Evolutionary conservation across 2,797 vertebrate genomes (phyloP), one percentile per base, ranked within the genome.

Genomic region (Aldrovandia affinis): DNA sequence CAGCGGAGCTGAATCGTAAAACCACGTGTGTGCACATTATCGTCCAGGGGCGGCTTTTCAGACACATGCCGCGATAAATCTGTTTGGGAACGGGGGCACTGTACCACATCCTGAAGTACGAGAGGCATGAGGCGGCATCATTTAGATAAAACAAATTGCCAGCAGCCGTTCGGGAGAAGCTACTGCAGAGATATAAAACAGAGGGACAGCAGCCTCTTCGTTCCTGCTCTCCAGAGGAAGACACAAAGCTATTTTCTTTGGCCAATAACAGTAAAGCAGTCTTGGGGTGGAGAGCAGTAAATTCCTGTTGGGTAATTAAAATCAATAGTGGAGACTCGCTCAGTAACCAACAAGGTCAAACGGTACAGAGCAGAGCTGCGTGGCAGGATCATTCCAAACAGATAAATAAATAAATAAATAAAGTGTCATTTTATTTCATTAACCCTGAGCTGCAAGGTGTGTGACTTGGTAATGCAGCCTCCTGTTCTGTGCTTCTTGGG

Each of bases 271-370:
- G 94, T 95, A 93, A 95, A 93, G 89, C 95, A 96, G 95, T 93
- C 95, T 94, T 93, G 92, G 95, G 94, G 96, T 94, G 94, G 95
- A 95, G 93, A 91, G 93, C 92, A 93, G 93, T 96, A 94, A 95
- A 95, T 95, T 94, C 81, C 94, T 94, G 95, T 93, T 89, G 89
- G 90, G 86, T 95, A 97, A 99, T 98, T 99, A 98, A 98, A 99
- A 98, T 99, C 97, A 98, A 97, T 98, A 97, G 94, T 94, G 92
- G 95, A 96, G 94, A 97, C 94, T 96, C 94, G 92, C 93, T 87
- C 93, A 94, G 96, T 96, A 94, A 95, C 93, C 93, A 96, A 94
- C 97, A 97, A 98, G 97, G 97, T 98, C 96, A 96, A 92, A 93
- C 89, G 92, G 93, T 88, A 93, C 88, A 93, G 91, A 91, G 94